Evolutionary conservation across 2,888 invertebrate genomes (phyloP).

Genomic region (Alentia gelatinosa): DNA sequence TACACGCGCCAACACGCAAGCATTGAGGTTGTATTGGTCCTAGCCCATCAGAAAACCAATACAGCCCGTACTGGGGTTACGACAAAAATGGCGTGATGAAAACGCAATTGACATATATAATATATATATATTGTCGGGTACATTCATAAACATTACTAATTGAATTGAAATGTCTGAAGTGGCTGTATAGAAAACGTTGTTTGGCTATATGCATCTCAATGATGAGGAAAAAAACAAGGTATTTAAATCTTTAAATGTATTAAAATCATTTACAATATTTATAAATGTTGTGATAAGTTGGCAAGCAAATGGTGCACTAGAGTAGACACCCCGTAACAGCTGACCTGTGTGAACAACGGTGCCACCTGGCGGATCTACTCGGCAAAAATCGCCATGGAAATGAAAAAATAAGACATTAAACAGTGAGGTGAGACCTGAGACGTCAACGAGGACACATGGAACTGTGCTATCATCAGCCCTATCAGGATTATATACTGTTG

Average conservation of each 20-base stretch:
- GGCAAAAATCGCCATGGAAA: conserved; percentile 48
- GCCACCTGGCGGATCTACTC: conserved; percentile 44
- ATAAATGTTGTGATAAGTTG: conserved; percentile 26
- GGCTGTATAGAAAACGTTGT: background rate
- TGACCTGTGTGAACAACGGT: conserved; percentile 36
- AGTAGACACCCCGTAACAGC: conserved; percentile 47
- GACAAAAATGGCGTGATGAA: conserved; percentile 1
- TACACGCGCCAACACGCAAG: background rate
- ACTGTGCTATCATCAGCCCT: background rate
- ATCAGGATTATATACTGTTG: background rate
- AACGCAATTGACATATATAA: background rate
- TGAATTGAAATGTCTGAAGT: conserved; percentile 9
- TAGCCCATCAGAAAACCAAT: background rate
- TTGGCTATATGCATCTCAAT: background rate
- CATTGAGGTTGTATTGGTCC: conserved; percentile 10
- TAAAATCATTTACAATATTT: conserved; percentile 14
- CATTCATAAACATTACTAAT: conserved; percentile 21
- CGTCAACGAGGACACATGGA: background rate
- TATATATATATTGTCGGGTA: background rate
- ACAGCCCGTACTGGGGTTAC: conserved; percentile 30
- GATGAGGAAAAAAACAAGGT: background rate
- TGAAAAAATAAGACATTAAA: conserved; percentile 48
- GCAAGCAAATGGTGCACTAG: conserved; percentile 49
- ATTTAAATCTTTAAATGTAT: background rate
- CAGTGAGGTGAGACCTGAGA: background rate